phyloP scores from a whole-genome alignment of 2,797 vertebrate species.

The Pantherophis vulpinus region DNA sequence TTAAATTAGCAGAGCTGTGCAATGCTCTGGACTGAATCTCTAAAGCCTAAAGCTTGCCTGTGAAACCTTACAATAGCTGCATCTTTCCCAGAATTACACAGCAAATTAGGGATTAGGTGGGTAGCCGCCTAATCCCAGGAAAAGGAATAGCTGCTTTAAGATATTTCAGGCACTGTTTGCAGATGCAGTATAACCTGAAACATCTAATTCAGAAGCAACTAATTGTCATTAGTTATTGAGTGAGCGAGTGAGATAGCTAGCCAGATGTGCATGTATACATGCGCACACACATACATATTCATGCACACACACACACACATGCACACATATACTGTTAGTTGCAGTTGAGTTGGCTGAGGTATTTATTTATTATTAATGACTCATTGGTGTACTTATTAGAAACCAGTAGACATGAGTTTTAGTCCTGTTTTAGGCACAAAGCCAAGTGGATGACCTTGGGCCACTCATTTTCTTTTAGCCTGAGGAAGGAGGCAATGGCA shows the following conservation, averaged over 20 bases:
- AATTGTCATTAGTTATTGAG: neutral
- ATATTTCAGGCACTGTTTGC: neutral
- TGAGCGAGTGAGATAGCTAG: neutral
- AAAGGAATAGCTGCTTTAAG: neutral
- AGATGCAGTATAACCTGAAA: neutral
- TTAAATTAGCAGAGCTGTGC: neutral
- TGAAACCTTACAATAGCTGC: neutral
- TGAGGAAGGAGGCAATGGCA: too few relatives aligned
- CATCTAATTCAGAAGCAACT: neutral
- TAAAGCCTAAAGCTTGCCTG: neutral
- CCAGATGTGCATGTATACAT: too few relatives aligned
- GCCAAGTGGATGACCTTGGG: too few relatives aligned
- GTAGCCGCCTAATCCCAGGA: neutral
- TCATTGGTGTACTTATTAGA: too few relatives aligned
- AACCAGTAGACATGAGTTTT: too few relatives aligned
- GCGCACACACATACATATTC: neutral
- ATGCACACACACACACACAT: too few relatives aligned
- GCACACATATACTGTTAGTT: too few relatives aligned
- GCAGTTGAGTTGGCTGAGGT: neutral
- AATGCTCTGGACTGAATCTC: neutral
- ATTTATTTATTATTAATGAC: constrained; percentile 23
- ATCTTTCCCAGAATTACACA: neutral
- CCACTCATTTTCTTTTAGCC: too few relatives aligned
- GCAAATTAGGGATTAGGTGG: neutral
- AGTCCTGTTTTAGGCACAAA: too few relatives aligned